Evolutionary conservation across 2,888 invertebrate genomes (phyloP), one percentile per base, ranked within the genome.

Genomic region (Netelia fuscicornis): DNA sequence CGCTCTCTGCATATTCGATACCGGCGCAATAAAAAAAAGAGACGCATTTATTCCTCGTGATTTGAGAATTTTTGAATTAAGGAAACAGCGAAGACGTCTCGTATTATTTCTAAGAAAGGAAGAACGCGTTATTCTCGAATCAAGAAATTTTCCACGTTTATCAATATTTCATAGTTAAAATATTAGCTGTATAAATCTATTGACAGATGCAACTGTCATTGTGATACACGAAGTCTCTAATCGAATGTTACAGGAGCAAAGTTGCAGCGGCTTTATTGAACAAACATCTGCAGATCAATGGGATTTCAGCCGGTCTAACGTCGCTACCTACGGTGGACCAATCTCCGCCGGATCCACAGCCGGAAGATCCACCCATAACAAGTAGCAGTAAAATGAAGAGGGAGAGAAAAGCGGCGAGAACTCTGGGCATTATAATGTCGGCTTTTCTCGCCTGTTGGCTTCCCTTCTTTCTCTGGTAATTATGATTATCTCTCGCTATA

Each of bases 391-490:
- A 98, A 94, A 98, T 98, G 98, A 96, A 97, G 93, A 94, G 98
- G 75, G 98, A 98, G 93, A 95, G 98, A 84, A 98, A 98, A 92
- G 98, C 98, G 0, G 98, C 98, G 1, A 96, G 98, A 91, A 99
- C 99, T 11, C 95, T 99, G 62, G 99, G 99, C 80, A 98, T 99
- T 92, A 98, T 99, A 92, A 98, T 99, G 97, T 98, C 98, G 48
- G 98, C 98, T 0, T 99, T 99, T 94, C 95, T 99, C 85, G 96
- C 98, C 8, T 99, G 99, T 94, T 99, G 98, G 98, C 95, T 98
- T 87, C 99, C 99, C 5, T 99, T 99, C 95, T 99, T 99, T 94
- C 95, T 98, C 82, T 98, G 98, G 98, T 97, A 94, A 95, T 95
- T 67, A 68, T 85, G 64, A 67, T 64, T 42, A 25, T 71, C 62